Conservation (phyloP, 1,140 invertebrate genomes). For the Batillaria attramentaria region DNA sequence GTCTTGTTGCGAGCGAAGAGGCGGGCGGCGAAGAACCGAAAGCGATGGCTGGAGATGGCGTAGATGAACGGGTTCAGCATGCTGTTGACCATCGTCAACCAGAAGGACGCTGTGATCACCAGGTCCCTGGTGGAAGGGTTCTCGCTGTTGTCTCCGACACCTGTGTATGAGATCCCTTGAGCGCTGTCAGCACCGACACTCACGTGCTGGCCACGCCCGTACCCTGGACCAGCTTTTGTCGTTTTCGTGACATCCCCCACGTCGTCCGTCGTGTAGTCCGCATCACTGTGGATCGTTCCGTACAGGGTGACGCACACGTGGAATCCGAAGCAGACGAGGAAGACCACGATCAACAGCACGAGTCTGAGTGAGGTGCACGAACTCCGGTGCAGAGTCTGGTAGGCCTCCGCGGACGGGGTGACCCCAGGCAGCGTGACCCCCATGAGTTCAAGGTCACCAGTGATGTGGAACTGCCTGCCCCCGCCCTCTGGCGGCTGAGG, state of each 20-base stretch:
- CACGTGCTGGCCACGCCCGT: background rate
- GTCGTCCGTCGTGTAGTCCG: no score
- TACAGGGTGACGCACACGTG: background rate
- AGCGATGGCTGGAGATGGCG: conserved; percentile 45
- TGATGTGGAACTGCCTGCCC: conserved; percentile 28
- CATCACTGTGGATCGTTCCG: background rate
- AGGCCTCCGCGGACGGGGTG: background rate
- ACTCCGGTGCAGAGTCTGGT: background rate
- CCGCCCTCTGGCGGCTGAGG: conserved; percentile 20
- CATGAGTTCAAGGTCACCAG: conserved; percentile 18
- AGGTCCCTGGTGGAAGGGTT: background rate
- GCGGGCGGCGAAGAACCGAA: conserved; percentile 29
- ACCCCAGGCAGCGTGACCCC: background rate
- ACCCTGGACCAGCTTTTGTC: background rate
- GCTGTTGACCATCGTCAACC: conserved; percentile 37
- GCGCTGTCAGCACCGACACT: background rate
- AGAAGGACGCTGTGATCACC: conserved; percentile 23
- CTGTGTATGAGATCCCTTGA: background rate
- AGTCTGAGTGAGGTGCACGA: conserved; percentile 1
- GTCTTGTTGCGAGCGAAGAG: background rate
- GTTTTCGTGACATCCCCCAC: background rate
- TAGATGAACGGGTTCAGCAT: conserved; percentile 49
- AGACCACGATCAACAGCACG: background rate
- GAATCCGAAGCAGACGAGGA: conserved; percentile 6
- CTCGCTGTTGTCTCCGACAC: background rate